Evolutionary conservation across 2,888 invertebrate species (phyloP).

Genomic region (Eilema caniola): DNA sequence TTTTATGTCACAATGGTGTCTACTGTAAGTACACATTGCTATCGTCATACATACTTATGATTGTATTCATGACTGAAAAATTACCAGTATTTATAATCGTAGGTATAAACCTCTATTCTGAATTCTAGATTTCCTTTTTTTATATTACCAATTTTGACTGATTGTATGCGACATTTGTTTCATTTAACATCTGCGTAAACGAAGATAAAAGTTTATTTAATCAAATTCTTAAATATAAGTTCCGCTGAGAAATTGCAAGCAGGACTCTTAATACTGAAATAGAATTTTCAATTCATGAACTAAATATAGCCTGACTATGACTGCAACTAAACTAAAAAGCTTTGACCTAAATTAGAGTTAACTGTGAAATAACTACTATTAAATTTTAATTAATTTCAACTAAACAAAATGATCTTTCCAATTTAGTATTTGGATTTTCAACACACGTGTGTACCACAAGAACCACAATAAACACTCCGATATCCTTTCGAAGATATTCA

Average conservation of each 20-base stretch:
- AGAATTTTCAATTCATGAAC: no score
- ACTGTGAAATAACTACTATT: not conserved
- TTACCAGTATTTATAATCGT: not conserved
- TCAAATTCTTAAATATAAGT: no score
- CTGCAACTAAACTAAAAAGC: not conserved
- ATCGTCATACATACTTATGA: not conserved
- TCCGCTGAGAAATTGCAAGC: no score
- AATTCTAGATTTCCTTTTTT: not conserved
- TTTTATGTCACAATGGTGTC: constrained; percentile 59
- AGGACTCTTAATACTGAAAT: no score
- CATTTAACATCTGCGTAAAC: no score
- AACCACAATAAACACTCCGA: not conserved
- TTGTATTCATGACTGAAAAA: not conserved
- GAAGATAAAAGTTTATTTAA: no score
- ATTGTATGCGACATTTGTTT: not conserved
- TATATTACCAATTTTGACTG: not conserved
- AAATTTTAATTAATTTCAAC: not conserved
- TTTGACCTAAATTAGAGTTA: not conserved
- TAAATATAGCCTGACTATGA: no score
- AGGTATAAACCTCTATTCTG: not conserved
- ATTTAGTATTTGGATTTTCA: not conserved
- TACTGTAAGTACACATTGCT: constrained; percentile 26
- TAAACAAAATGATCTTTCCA: not conserved
- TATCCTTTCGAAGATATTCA: not conserved
- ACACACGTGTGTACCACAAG: not conserved